These are phyloP conservation scores for Rhinolophus sinicus DNA, from an alignment of 2,113 vertebrate species.

Conservation along the genomic window DNA sequence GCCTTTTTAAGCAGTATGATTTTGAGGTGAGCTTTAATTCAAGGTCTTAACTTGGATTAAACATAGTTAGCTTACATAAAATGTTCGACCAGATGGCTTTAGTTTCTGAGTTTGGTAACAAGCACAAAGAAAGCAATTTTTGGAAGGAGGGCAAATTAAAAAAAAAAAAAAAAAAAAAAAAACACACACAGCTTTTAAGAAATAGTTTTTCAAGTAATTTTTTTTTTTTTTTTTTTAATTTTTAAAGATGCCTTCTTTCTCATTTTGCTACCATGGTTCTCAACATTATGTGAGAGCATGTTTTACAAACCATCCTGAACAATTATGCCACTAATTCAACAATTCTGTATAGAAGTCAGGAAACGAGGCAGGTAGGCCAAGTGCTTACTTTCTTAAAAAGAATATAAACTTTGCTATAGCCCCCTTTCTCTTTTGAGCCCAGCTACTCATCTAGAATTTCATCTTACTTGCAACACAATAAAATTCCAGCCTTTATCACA, in stretches of 20 bases:
- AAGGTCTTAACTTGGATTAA: conserved; percentile 55
- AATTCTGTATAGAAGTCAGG: conserved; percentile 64
- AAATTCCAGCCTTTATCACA: conserved; percentile 82
- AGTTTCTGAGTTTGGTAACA: conserved; percentile 46
- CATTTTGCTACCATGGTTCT: conserved; percentile 67
- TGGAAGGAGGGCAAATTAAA: conserved; percentile 56
- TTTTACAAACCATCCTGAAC: not conserved
- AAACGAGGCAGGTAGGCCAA: conserved; percentile 34
- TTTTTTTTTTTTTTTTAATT: not conserved
- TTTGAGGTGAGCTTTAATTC: conserved; percentile 50
- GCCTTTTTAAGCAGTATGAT: not conserved
- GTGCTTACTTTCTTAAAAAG: conserved; percentile 43
- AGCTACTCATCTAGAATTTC: conserved; percentile 77
- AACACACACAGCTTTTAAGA: not conserved
- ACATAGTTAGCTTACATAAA: conserved; percentile 40
- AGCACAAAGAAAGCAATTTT: conserved; percentile 70
- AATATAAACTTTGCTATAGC: conserved; percentile 48
- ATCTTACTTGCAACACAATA: conserved; percentile 73
- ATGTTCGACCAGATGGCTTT: conserved; percentile 16
- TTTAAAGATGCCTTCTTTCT: conserved; percentile 66
- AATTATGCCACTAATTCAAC: conserved; percentile 36
- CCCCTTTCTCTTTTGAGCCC: conserved; percentile 75
- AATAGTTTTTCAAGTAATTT: conserved; percentile 34
- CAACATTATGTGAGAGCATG: conserved; percentile 44
- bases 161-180: too few relatives aligned